A percentile compares a stretch with the other conserved stretches of the same genome.
Evolutionary conservation across 2,888 invertebrate species (phyloP).

Genomic region (Nomada fucata): DNA sequence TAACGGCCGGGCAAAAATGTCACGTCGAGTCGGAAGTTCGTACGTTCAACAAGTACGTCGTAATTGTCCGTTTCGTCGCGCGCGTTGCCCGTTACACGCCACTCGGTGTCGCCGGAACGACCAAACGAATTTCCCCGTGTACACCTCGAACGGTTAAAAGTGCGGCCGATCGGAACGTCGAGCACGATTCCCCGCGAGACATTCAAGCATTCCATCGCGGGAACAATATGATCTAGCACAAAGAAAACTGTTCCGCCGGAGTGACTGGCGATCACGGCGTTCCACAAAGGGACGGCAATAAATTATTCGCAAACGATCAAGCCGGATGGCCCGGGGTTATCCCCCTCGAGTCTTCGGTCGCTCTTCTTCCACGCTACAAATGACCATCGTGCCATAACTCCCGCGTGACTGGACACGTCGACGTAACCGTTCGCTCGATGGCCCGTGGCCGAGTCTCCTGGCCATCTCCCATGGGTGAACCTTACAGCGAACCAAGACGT

Average conservation of each 20-base stretch:
- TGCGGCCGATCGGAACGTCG: constrained; percentile 5
- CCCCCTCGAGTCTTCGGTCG: background rate
- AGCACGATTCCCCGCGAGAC: background rate
- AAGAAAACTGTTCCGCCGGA: constrained; percentile 14
- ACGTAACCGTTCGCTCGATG: constrained; percentile 63
- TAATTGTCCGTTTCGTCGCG: too few relatives aligned
- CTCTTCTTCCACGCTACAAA: constrained; percentile 53
- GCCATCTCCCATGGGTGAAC: constrained; percentile 72
- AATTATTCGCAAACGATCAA: constrained; percentile 58
- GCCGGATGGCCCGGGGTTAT: constrained; percentile 15
- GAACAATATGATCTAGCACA: constrained; percentile 29
- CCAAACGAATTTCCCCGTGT: background rate
- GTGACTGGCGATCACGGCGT: constrained; percentile 9
- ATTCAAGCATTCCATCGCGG: constrained; percentile 7
- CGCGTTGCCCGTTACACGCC: too few relatives aligned
- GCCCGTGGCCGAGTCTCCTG: constrained; percentile 55
- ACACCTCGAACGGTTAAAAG: background rate
- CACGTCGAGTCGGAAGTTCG: too few relatives aligned
- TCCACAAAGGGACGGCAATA: constrained; percentile 24
- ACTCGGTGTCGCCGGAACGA: background rate
- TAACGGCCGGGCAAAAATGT: too few relatives aligned
- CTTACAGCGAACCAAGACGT: constrained; percentile 55
- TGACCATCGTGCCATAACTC: constrained; percentile 65
- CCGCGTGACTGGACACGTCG: constrained; percentile 65
- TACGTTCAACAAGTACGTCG: too few relatives aligned